These are phyloP conservation scores for Drosophila mojavensis DNA, from an alignment of 1,140 invertebrate species.

Conservation along the genomic window DNA sequence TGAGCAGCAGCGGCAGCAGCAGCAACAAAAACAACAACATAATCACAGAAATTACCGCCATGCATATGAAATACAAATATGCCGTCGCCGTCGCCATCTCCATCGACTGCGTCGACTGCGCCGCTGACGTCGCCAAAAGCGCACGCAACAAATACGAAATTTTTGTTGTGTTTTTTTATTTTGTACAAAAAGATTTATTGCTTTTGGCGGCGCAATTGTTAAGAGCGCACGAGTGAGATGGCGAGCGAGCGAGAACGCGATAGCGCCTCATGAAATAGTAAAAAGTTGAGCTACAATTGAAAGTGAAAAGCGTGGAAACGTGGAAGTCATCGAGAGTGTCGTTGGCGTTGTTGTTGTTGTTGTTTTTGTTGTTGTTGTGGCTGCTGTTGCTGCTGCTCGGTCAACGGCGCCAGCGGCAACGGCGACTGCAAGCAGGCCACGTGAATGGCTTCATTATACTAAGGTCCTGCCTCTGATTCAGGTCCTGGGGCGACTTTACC, in stretches of 20 bases:
- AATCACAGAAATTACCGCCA: conserved; percentile 81
- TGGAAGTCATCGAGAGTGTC: conserved; percentile 80
- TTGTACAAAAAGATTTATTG: conserved; percentile 72
- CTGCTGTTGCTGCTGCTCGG: conserved; percentile 50
- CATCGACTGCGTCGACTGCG: not conserved
- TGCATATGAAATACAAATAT: conserved; percentile 82
- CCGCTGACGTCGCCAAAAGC: conserved; percentile 42
- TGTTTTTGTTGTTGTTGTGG: conserved; percentile 12
- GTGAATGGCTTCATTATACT: conserved; percentile 69
- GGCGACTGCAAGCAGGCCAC: conserved; percentile 13
- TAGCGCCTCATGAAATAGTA: conserved; percentile 60
- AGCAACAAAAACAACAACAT: conserved; percentile 63
- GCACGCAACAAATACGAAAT: conserved; percentile 72
- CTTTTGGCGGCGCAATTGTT: conserved; percentile 78
- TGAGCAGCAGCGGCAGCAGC: conserved; percentile 47
- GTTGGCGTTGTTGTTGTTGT: conserved; percentile 25
- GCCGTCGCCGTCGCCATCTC: conserved; percentile 17
- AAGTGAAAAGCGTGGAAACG: conserved; percentile 84
- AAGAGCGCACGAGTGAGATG: conserved; percentile 11
- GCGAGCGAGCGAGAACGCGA: conserved; percentile 23
- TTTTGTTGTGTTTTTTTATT: conserved; percentile 28
- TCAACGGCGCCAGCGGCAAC: conserved; percentile 47
- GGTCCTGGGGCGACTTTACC: conserved; percentile 25
- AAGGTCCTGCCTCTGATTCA: conserved; percentile 52
- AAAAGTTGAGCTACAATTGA: conserved; percentile 82